Evolutionary conservation across 2,113 vertebrate species (phyloP).

Genomic region (Podarcis raffonei): DNA sequence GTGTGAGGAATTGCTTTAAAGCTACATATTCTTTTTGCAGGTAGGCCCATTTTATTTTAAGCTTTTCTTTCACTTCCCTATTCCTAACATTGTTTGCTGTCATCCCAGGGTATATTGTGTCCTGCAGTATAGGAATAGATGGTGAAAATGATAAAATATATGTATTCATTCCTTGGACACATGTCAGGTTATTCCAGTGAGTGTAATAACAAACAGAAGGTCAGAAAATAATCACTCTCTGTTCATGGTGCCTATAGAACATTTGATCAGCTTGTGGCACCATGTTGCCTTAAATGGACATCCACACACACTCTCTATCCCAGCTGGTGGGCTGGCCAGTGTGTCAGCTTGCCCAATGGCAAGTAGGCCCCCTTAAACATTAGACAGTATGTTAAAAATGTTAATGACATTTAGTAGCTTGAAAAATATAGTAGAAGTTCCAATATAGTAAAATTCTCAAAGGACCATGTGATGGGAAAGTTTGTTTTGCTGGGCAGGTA

Average conservation of each 20-base stretch:
- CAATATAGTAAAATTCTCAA: too few relatives aligned
- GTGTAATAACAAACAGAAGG: background rate
- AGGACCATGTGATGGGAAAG: too few relatives aligned
- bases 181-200: background rate
- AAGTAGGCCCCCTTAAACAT: too few relatives aligned
- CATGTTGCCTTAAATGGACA: background rate
- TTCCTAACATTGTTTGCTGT: background rate
- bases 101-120: background rate
- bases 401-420: too few relatives aligned
- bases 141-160: background rate
- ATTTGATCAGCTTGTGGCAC: background rate
- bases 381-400: too few relatives aligned
- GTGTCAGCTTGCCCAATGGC: too few relatives aligned
- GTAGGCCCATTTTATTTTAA: background rate
- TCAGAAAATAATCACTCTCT: background rate
- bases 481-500: too few relatives aligned
- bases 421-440: too few relatives aligned
- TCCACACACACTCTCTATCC: background rate
- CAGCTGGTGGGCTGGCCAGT: too few relatives aligned
- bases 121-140: background rate
- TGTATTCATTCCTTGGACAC: background rate
- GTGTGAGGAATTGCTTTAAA: background rate
- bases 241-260: background rate
- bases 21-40: background rate
- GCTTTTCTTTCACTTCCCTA: background rate